Percentiles rank a stretch among this genome's conserved stretches.
Evolutionary conservation across 2,113 vertebrate species (phyloP).

Genomic region (Delphinapterus leucas): DNA sequence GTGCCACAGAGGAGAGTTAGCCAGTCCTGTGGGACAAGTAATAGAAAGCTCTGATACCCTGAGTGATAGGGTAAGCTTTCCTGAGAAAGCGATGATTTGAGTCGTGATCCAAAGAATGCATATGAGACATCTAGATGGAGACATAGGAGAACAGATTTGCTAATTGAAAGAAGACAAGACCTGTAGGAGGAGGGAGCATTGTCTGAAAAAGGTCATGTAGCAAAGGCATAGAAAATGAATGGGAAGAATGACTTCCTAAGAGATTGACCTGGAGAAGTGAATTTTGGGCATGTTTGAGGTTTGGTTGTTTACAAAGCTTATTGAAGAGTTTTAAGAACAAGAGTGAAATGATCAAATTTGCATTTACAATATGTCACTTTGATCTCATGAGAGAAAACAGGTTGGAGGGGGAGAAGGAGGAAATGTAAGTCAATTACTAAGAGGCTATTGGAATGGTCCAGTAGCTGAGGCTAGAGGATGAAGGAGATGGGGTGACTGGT

Average conservation of each 20-base stretch:
- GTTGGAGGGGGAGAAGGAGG: background rate
- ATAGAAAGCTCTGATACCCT: background rate
- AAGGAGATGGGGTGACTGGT: background rate
- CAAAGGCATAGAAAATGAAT: background rate
- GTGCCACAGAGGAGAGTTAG: background rate
- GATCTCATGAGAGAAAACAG: background rate
- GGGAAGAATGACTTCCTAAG: background rate
- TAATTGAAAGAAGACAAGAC: background rate
- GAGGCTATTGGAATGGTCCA: background rate
- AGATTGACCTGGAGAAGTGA: background rate
- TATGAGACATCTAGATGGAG: background rate
- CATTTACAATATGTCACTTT: background rate
- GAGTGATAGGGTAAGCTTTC: accelerated
- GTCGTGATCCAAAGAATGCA: background rate
- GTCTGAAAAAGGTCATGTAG: background rate
- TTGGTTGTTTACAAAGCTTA: background rate
- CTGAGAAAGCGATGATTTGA: background rate
- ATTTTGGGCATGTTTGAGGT: background rate
- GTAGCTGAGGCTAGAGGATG: background rate
- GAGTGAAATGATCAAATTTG: background rate
- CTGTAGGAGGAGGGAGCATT: background rate
- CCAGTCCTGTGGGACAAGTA: background rate
- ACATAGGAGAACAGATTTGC: background rate
- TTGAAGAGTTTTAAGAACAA: background rate
- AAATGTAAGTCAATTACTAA: background rate